Evolutionary conservation across 2,113 vertebrate genomes (phyloP).

Genomic region (Telmatochromis bifrenatus): DNA sequence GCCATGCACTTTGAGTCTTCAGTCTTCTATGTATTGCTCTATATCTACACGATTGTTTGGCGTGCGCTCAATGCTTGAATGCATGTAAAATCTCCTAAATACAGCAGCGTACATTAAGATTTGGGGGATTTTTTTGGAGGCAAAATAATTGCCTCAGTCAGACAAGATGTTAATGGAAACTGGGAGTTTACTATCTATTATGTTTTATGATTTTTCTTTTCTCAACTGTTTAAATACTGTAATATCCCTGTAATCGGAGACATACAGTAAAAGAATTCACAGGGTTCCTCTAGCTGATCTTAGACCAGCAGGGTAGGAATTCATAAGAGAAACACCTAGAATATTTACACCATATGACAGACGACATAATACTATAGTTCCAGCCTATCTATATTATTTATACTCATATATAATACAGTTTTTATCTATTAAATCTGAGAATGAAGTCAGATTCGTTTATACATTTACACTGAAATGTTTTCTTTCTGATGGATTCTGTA

Average conservation of each 20-base stretch:
- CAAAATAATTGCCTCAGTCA: not conserved
- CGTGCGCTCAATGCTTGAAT: not conserved
- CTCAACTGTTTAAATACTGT: not conserved
- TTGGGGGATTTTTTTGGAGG: not conserved
- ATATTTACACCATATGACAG: slow-evolving; percentile 47
- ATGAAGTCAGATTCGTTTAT: slow-evolving; percentile 8
- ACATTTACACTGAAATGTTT: slow-evolving; percentile 38
- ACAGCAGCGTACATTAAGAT: not conserved
- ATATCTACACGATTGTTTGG: slow-evolving; percentile 35
- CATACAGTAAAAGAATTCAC: not conserved
- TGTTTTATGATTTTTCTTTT: not conserved
- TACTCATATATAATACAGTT: slow-evolving; percentile 36
- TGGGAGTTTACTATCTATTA: not conserved
- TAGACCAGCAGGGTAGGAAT: not conserved
- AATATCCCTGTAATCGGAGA: not conserved
- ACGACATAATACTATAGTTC: slow-evolving; percentile 1
- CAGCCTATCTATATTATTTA: slow-evolving; percentile 50
- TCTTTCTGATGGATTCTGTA: slow-evolving; percentile 6
- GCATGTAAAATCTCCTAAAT: not conserved
- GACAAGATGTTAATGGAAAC: not conserved
- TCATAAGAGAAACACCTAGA: slow-evolving; percentile 8
- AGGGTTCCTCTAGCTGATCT: not conserved
- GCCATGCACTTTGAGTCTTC: slow-evolving; percentile 31
- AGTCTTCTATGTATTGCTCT: not conserved
- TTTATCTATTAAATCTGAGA: slow-evolving; percentile 21